Percentiles rank a stretch among this genome's conserved stretches.
Evolutionary conservation across 2,888 invertebrate species (phyloP).

Genomic region (Eupeodes latifasciatus): DNA sequence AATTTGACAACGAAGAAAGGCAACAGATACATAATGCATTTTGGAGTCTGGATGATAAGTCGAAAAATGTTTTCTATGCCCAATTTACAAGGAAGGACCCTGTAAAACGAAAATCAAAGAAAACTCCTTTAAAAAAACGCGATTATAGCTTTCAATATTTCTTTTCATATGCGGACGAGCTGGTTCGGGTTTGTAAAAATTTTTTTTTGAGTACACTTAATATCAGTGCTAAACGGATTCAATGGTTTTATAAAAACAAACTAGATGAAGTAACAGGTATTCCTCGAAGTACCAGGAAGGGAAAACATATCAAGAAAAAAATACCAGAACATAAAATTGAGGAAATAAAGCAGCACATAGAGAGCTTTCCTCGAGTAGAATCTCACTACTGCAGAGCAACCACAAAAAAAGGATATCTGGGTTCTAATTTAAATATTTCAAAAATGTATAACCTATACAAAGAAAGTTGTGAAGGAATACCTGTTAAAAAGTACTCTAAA

Average conservation of each 20-base stretch:
- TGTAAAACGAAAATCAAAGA: slow-evolving; percentile 42
- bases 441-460: slow-evolving; percentile 31
- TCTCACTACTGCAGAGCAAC: slow-evolving; percentile 41
- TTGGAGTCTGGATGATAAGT: slow-evolving; percentile 39
- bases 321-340: slow-evolving; percentile 52
- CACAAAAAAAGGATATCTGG: slow-evolving; percentile 33
- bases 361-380: slow-evolving; percentile 59
- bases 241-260: slow-evolving; percentile 42
- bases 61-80: slow-evolving; percentile 45
- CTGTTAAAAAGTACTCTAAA: background rate
- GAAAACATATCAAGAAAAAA: slow-evolving; percentile 52
- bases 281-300: slow-evolving; percentile 32
- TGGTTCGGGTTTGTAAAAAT: slow-evolving; percentile 38
- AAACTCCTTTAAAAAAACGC: slow-evolving; percentile 39
- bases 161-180: slow-evolving; percentile 40
- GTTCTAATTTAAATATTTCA: slow-evolving; percentile 29
- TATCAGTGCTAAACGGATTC: slow-evolving; percentile 46
- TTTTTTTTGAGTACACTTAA: slow-evolving; percentile 45
- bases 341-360: slow-evolving; percentile 63
- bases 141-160: slow-evolving; percentile 42
- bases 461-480: slow-evolving; percentile 29
- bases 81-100: slow-evolving; percentile 38
- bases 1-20: slow-evolving; percentile 33
- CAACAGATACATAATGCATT: slow-evolving; percentile 40
- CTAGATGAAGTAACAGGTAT: slow-evolving; percentile 39